phyloP scores from a whole-genome alignment of 2,113 vertebrate species.

The Lophotis ruficrista region DNA sequence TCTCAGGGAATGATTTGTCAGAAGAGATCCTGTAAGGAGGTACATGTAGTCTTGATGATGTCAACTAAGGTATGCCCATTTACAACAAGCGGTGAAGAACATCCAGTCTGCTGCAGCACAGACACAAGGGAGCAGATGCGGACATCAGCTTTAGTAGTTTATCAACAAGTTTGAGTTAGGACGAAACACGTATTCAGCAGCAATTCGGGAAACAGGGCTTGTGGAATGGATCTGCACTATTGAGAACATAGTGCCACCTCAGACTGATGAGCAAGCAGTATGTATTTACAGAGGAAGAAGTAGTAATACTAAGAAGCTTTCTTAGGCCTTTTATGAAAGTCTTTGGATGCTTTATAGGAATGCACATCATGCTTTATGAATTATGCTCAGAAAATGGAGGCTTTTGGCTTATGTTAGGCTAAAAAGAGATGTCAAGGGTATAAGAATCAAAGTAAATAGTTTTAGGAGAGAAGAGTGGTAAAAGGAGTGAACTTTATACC shows the following conservation, averaged over 20 bases:
- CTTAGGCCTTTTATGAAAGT: not conserved
- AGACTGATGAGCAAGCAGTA: not conserved
- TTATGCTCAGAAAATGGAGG: not conserved
- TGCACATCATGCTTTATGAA: not conserved
- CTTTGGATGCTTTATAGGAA: not conserved
- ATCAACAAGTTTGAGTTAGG: not conserved
- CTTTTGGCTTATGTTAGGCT: not conserved
- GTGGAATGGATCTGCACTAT: not conserved
- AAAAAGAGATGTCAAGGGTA: not conserved
- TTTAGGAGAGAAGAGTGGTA: not conserved
- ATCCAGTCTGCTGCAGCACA: not conserved
- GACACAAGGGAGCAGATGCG: not conserved
- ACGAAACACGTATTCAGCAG: not conserved
- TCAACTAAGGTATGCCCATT: not conserved
- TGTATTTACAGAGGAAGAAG: not conserved
- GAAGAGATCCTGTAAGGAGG: not conserved
- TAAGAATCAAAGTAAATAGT: not conserved
- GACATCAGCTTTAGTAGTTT: not conserved
- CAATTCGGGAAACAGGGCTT: not conserved
- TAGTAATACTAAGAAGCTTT: not conserved
- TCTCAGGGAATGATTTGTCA: not conserved
- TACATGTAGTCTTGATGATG: not conserved
- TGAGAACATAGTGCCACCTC: not conserved
- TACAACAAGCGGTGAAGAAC: not conserved
- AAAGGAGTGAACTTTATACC: not conserved